phyloP scores from a whole-genome alignment of 2,888 invertebrate species.

The Dolichomitus sp. region DNA sequence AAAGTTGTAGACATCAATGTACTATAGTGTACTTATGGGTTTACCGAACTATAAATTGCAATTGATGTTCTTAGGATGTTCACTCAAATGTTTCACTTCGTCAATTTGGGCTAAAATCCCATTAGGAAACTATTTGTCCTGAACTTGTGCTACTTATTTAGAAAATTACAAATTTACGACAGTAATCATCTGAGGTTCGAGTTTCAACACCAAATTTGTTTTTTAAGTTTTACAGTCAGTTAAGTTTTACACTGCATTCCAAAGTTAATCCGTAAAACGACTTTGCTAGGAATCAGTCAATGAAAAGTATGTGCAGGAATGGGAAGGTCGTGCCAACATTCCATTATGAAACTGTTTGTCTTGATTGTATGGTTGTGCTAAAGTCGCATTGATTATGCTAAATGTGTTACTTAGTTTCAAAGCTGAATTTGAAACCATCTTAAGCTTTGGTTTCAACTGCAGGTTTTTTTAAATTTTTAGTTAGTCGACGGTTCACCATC shows the following conservation, averaged over 20 bases:
- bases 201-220: not conserved
- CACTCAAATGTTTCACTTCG: not conserved
- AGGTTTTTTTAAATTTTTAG: too few species aligned
- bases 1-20: slow-evolving; percentile 14
- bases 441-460: too few species aligned
- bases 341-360: not conserved
- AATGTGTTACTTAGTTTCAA: too few species aligned
- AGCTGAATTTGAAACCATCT: too few species aligned
- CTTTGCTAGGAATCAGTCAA: not conserved
- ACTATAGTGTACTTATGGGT: not conserved
- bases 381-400: too few species aligned
- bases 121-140: not conserved
- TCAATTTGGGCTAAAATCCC: not conserved
- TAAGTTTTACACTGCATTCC: not conserved
- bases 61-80: not conserved
- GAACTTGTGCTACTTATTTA: not conserved
- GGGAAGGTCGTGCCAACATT: not conserved
- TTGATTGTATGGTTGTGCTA: not conserved
- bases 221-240: not conserved
- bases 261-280: not conserved
- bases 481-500: too few species aligned
- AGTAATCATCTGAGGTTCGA: not conserved
- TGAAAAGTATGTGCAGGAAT: not conserved
- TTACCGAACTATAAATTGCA: slow-evolving; percentile 11
- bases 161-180: not conserved